These are phyloP conservation scores for Zenarchopterus dispar DNA, from an alignment of 2,797 vertebrate species.

Conservation along the genomic window DNA sequence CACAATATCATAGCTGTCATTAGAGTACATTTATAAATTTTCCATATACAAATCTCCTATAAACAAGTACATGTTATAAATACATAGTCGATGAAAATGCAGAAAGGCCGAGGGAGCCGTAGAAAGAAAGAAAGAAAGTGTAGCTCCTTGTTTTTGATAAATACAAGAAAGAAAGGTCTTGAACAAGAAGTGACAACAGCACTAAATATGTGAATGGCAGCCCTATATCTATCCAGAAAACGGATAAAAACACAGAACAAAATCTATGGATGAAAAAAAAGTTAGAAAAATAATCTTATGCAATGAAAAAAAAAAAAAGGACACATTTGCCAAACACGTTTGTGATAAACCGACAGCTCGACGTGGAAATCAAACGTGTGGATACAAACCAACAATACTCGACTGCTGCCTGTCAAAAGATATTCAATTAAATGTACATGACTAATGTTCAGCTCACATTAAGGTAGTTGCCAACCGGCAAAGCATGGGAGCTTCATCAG, in stretches of 20 bases:
- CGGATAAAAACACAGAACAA: constrained; percentile 69
- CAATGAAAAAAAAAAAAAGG: constrained; percentile 42
- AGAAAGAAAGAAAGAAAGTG: constrained; percentile 48
- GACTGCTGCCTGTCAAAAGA: constrained; percentile 69
- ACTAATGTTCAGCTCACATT: constrained; percentile 70
- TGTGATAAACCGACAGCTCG: constrained; percentile 59
- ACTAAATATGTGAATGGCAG: constrained; percentile 64
- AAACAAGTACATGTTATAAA: constrained; percentile 82
- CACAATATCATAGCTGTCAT: constrained; percentile 81
- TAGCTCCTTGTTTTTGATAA: constrained; percentile 65
- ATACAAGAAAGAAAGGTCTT: constrained; percentile 63
- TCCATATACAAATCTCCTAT: constrained; percentile 83
- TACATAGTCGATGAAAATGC: constrained; percentile 76
- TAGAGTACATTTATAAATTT: constrained; percentile 80
- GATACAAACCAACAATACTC: constrained; percentile 67
- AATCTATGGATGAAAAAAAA: constrained; percentile 71
- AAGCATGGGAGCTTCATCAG: constrained; percentile 45
- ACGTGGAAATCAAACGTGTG: constrained; percentile 68
- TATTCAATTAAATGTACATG: constrained; percentile 75
- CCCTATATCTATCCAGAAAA: constrained; percentile 78
- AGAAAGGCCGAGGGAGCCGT: constrained; percentile 60
- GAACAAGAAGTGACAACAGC: constrained; percentile 34
- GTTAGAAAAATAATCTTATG: constrained; percentile 77
- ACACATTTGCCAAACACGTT: constrained; percentile 63
- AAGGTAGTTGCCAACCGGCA: constrained; percentile 85